These are phyloP conservation scores for Pontoporia blainvillei DNA, from an alignment of 2,113 vertebrate species.

Conservation along the genomic window DNA sequence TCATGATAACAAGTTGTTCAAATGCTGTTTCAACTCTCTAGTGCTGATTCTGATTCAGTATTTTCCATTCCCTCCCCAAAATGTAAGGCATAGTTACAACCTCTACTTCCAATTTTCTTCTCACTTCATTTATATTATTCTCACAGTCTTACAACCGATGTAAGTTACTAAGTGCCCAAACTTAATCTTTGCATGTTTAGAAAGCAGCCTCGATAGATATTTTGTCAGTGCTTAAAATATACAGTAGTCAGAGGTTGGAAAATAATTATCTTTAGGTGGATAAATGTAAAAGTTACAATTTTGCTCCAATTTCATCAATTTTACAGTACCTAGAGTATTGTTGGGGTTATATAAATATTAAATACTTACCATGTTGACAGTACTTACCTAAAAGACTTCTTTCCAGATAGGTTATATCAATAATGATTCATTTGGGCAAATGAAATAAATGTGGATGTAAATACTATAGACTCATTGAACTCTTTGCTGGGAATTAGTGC, in stretches of 20 bases:
- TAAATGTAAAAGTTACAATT: slow-evolving; percentile 20
- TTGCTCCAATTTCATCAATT: slow-evolving; percentile 13
- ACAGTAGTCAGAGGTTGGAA: not conserved
- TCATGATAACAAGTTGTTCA: not conserved
- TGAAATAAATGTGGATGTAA: not conserved
- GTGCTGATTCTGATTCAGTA: not conserved
- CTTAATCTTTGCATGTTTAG: slow-evolving; percentile 26
- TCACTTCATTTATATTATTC: not conserved
- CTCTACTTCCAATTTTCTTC: not conserved
- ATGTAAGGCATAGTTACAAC: not conserved
- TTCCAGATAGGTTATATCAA: slow-evolving; percentile 44
- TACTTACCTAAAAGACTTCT: slow-evolving; percentile 21
- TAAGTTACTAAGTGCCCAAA: not conserved
- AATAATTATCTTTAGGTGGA: slow-evolving; percentile 50
- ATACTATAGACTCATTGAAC: not conserved
- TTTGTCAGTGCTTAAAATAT: not conserved
- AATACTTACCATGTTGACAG: slow-evolving; percentile 45
- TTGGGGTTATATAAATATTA: slow-evolving; percentile 55
- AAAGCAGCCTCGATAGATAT: not conserved
- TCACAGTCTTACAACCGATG: not conserved
- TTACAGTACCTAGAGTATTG: not conserved
- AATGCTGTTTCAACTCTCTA: not conserved
- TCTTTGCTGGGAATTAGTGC: not conserved
- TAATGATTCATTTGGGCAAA: slow-evolving; percentile 43
- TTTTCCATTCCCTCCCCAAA: not conserved